Evolutionary conservation across 2,888 invertebrate species (phyloP), one percentile per base, ranked within the genome.

Genomic region (Cristatella mucedo): DNA sequence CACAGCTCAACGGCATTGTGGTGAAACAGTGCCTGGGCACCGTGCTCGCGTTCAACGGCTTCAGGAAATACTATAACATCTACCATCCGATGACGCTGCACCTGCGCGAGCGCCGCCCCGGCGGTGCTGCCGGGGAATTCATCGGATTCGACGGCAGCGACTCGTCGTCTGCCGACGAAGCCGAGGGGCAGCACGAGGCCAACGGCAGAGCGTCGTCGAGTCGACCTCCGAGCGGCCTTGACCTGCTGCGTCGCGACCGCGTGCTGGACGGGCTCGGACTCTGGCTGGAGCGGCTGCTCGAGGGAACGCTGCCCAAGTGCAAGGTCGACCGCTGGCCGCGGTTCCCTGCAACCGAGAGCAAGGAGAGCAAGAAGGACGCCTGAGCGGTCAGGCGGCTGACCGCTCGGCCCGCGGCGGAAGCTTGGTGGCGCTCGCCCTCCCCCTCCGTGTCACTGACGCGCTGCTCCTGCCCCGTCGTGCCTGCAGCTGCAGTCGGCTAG

Each of bases 21-120:
- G 84, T 87, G 18, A 76, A 86, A 53, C 93, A 95, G 71, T 93
- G 93, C 63, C 80, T 93, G 31, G 95, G 95, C 19, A 67, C 67
- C 3, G 93, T 97, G 43, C 71, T 97, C 33, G 82, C 91, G 1
- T 71, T 97, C 47, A 95, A 95, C 69, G 93, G 95, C 19, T 85
- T 87, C 69, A 74, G 93, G 47, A 86, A 87, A 69, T 93, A 95
- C 72, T 95, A 89, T 71, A 93, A 89, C 66, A 89, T 97, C 73
- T 97, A 91, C 70, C 95, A 97, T 70, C 47, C 44, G 9, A 46
- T 30, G 21, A 43, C 43, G 16, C 43, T 29, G 11, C 26, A 30
- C 20, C 15, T 41, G n/a, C 15, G 5, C 21, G 19, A 6, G 9
- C 7, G 24, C 9, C n/a, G 4, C 4, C 5, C 4, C 6, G 18